A percentile compares a stretch with the other conserved stretches of the same genome.
phyloP scores from a whole-genome alignment of 2,113 vertebrate species.

The Ceyx cyanopectus region DNA sequence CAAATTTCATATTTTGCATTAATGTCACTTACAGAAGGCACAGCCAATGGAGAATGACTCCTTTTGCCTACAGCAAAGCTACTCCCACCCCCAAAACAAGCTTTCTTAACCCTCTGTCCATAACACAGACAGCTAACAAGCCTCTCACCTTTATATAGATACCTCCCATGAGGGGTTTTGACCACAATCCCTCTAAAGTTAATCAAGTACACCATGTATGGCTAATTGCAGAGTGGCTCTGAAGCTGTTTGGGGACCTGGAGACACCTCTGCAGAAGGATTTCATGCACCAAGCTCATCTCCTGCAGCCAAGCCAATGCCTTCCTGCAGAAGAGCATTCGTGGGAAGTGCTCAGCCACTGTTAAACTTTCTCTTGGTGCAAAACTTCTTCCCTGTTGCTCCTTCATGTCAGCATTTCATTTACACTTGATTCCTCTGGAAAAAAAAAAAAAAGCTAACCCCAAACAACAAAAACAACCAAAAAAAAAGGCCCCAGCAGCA shows the following conservation, averaged over 20 bases:
- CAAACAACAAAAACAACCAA: not conserved
- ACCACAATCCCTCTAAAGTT: not conserved
- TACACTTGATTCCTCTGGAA: not conserved
- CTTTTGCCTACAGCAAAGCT: fast-evolving
- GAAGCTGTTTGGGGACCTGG: not conserved
- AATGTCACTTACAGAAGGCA: not conserved
- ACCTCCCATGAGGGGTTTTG: not conserved
- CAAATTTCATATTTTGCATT: fast-evolving
- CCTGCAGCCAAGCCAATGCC: not conserved
- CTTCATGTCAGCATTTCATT: constrained; percentile 45
- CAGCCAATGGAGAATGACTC: fast-evolving
- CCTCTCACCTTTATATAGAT: not conserved
- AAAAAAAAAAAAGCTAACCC: not conserved
- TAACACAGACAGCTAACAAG: fast-evolving
- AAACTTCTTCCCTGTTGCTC: constrained; percentile 35
- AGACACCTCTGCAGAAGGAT: not conserved
- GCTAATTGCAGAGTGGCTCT: not conserved
- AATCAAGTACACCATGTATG: not conserved
- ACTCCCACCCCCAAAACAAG: not conserved
- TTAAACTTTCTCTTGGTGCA: constrained; percentile 11
- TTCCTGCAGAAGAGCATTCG: not conserved
- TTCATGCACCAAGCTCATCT: not conserved
- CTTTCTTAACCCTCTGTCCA: not conserved
- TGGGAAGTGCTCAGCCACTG: constrained; percentile 2
- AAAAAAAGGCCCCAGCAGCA: not conserved